Evolutionary conservation across 2,797 vertebrate genomes (phyloP), one percentile per base, ranked within the genome.

Genomic region (Gastrophryne carolinensis): DNA sequence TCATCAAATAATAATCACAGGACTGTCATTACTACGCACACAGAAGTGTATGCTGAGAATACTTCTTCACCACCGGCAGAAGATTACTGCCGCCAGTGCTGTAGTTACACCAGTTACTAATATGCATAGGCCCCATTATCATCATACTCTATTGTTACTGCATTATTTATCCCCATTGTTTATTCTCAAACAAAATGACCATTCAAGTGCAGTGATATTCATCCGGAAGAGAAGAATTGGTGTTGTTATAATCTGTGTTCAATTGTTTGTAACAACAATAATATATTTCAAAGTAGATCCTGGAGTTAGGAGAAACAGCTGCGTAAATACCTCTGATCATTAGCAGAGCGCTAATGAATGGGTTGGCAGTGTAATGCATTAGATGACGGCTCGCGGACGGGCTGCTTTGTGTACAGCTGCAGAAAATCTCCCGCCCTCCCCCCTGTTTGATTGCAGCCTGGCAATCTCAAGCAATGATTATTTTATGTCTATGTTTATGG

Each of bases 191-290:
- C 39, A 77, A 77, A 77, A 65, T 64, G 75, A 58, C 50, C 75
- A 72, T 77, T 71, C 37, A 58, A 72, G 37, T 65, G 60, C 75
- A 50, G 27, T 65, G 37, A 77, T 77, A 35, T 50, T 30, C 58
- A 64, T 77, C 72, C 58, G 13, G 47, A 35, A 71, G 54, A 37
- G n/a, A 69, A 77, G 39, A 78, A 66, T 72, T 52, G 58, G 17
- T 58, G 68, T 66, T 78, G 68, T 72, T 72, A 78, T 78, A 78
- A 72, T 78, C 60, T 78, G 68, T 72, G 75, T 52, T 78, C 68
- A 77, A 78, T 78, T 78, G 75, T 72, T 72, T 78, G 75, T 66
- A 72, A 78, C 68, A 78, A 78, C 68, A 72, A 77, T 77, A 70
- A 78, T 72, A 78, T 50, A 78, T 72, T 72, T 72, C 41, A 78